These are phyloP conservation scores for Sesia bembeciformis DNA, from an alignment of 2,888 invertebrate genomes.

Conservation along the genomic window DNA sequence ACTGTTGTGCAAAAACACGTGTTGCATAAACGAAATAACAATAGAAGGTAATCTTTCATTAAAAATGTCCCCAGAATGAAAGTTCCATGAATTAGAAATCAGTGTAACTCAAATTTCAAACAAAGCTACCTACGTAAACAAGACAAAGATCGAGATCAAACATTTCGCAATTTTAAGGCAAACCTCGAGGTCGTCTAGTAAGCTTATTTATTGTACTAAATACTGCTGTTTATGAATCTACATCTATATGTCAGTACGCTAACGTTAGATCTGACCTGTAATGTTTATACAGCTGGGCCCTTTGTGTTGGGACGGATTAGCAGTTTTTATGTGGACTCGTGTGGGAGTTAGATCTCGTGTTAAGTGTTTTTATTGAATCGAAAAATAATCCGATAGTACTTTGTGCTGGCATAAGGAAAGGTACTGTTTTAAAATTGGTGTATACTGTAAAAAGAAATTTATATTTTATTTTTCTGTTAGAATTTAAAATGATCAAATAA, in stretches of 20 bases:
- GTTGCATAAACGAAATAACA: too few species aligned
- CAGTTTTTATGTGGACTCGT: slow-evolving; percentile 18
- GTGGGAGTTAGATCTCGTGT: slow-evolving; percentile 14
- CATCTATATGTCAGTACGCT: neutral
- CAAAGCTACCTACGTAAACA: neutral
- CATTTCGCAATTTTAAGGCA: neutral
- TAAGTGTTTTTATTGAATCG: neutral
- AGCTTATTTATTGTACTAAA: neutral
- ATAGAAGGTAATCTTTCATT: too few species aligned
- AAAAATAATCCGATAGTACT: neutral
- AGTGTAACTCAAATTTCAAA: neutral
- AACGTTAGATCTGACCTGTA: neutral
- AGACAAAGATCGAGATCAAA: neutral
- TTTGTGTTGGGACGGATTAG: slow-evolving; percentile 26
- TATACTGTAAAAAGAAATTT: too few species aligned
- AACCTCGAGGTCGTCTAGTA: neutral
- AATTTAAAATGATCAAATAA: too few species aligned
- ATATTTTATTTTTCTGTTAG: too few species aligned
- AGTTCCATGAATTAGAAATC: too few species aligned
- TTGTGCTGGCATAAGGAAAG: too few species aligned
- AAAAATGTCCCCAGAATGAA: too few species aligned
- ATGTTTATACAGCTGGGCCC: slow-evolving; percentile 34
- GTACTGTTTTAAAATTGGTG: too few species aligned
- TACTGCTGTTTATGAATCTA: neutral
- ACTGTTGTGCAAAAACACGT: too few species aligned